Conservation (phyloP, 2,113 vertebrate genomes). For the Octodon degus region DNA sequence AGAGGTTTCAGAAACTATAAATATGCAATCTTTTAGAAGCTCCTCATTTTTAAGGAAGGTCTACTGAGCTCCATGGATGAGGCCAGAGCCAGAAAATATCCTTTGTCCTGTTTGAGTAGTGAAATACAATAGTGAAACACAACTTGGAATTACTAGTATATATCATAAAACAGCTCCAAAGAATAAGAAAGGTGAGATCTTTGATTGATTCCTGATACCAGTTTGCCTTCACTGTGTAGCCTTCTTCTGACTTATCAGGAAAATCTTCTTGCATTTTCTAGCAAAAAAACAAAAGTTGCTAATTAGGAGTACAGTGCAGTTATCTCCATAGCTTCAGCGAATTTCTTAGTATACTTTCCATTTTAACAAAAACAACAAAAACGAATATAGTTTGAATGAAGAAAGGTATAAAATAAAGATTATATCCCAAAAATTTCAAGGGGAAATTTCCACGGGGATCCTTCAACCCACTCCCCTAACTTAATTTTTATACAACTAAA, state of each 20-base stretch:
- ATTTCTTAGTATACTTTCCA: conserved; percentile 4
- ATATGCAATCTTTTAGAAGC: conserved; percentile 31
- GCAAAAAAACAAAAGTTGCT: conserved; percentile 26
- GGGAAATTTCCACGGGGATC: conserved; percentile 44
- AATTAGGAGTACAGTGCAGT: not conserved
- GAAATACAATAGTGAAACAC: not conserved
- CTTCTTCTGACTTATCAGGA: conserved; percentile 45
- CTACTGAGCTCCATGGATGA: not conserved
- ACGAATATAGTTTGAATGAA: conserved; percentile 36
- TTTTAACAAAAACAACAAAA: not conserved
- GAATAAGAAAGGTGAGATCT: not conserved
- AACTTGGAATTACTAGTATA: not conserved
- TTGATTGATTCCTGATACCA: not conserved
- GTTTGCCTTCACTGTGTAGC: not conserved
- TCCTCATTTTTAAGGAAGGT: conserved; percentile 12
- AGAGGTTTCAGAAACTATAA: conserved; percentile 38
- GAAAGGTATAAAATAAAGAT: conserved; percentile 62
- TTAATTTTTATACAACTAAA: conserved; percentile 66
- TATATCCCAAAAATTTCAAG: conserved; percentile 53
- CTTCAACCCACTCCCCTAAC: conserved; percentile 55
- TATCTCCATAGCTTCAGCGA: conserved; percentile 61
- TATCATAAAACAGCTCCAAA: not conserved
- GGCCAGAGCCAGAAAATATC: not conserved
- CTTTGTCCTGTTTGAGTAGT: not conserved
- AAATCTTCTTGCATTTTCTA: conserved; percentile 29